Evolutionary conservation across 2,797 vertebrate genomes (phyloP).

Genomic region (Pogonophryne albipinna): DNA sequence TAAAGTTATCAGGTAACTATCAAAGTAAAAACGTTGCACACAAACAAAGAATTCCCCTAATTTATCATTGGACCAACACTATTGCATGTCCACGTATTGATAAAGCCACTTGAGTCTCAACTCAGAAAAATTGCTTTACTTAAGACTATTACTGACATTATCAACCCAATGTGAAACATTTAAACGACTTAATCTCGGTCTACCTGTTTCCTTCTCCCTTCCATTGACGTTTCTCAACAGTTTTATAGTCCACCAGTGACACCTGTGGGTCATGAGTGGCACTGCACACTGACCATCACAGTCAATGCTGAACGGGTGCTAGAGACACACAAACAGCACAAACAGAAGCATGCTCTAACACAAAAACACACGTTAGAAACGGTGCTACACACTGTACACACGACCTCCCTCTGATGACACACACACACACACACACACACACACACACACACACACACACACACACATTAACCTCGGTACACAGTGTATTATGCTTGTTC

Average conservation of each 20-base stretch:
- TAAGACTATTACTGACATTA: neutral
- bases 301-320: constrained; percentile 20
- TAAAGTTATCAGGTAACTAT: neutral
- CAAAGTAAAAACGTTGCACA: neutral
- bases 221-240: neutral
- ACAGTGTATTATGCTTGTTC: constrained; percentile 63
- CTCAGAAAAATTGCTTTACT: neutral
- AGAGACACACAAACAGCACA: constrained; percentile 32
- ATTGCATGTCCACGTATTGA: neutral
- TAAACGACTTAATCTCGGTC: neutral
- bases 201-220: neutral
- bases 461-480: constrained; percentile 39
- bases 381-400: neutral
- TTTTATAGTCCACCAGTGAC: constrained; percentile 69
- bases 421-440: neutral
- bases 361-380: neutral
- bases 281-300: constrained; percentile 35
- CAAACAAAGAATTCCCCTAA: neutral
- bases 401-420: constrained; percentile 22
- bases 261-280: constrained; percentile 64
- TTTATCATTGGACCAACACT: neutral
- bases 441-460: constrained; percentile 6
- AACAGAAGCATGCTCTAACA: constrained; percentile 10
- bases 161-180: neutral
- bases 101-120: neutral